Conservation (phyloP, 2,113 vertebrate species). For the Himantopus leucocephalus region DNA sequence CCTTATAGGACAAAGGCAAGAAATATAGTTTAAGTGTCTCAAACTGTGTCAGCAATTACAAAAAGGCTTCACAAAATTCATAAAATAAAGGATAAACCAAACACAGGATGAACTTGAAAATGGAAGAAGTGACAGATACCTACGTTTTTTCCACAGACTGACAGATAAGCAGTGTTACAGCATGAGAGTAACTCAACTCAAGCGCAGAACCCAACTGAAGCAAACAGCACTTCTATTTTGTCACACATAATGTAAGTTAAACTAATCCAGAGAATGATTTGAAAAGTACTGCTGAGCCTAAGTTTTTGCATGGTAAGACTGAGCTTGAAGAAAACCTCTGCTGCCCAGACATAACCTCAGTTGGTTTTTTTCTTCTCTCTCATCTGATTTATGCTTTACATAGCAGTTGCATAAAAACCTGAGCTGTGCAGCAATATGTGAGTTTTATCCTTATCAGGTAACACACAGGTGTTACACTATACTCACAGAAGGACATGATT, state of each 20-base stretch:
- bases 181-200: background rate
- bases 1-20: background rate
- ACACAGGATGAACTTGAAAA: background rate
- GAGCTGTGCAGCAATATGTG: background rate
- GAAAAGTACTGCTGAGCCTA: background rate
- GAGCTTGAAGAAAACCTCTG: background rate
- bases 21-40: background rate
- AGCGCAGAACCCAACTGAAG: background rate
- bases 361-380: background rate
- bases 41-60: background rate
- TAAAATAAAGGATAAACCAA: background rate
- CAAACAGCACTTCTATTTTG: background rate
- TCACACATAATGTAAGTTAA: fast-evolving
- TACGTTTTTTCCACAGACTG: background rate
- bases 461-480: background rate
- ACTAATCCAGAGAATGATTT: background rate
- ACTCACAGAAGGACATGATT: background rate
- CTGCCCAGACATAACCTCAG: background rate
- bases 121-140: background rate
- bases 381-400: background rate
- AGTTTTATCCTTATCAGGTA: background rate
- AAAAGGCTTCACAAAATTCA: background rate
- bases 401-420: background rate
- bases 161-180: background rate
- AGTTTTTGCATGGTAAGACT: background rate